phyloP scores from a whole-genome alignment of 2,797 vertebrate species.

The Phataginus tetradactyla region DNA sequence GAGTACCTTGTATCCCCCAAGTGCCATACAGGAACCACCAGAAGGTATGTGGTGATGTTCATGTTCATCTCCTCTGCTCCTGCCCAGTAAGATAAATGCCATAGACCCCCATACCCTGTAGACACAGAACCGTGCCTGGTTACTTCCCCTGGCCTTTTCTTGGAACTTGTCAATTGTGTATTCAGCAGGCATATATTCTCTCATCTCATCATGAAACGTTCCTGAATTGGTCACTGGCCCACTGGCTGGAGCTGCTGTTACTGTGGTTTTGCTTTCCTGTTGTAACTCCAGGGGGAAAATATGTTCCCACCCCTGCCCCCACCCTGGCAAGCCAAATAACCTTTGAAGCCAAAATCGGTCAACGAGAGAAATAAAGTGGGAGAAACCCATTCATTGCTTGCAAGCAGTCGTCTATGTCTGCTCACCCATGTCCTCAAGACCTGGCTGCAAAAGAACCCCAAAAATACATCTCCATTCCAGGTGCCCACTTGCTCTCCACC shows the following conservation, averaged over 20 bases:
- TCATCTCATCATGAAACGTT: background rate
- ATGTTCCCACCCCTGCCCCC: no score
- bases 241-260: background rate
- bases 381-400: no score
- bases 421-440: no score
- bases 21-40: background rate
- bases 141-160: background rate
- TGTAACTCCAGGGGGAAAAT: no score
- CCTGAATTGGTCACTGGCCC: background rate
- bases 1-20: background rate
- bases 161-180: background rate
- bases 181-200: background rate
- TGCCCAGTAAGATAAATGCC: background rate
- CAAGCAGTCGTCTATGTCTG: no score
- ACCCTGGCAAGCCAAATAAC: no score
- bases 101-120: background rate
- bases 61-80: background rate
- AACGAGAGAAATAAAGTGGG: no score
- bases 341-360: no score
- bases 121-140: background rate
- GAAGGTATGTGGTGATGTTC: background rate
- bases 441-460: no score
- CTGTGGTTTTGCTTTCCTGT: background rate
- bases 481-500: no score
- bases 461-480: no score